Evolutionary conservation across 2,113 vertebrate genomes (phyloP).

Genomic region (Thinocorus orbignyianus): DNA sequence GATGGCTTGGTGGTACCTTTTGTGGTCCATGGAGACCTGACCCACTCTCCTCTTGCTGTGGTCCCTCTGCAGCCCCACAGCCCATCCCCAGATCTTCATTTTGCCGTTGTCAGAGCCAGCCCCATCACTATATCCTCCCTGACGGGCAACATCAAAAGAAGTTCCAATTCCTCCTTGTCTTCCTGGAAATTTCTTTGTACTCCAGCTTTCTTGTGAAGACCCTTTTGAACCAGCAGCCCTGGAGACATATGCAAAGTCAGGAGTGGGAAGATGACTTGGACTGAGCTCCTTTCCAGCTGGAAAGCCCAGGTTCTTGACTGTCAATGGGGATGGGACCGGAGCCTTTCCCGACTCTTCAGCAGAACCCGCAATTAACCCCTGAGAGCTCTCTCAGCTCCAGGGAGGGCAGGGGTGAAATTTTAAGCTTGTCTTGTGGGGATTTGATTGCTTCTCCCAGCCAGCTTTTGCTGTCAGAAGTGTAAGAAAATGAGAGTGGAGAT

Average conservation of each 20-base stretch:
- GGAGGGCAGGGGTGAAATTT: background rate
- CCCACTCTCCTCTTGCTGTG: background rate
- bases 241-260: background rate
- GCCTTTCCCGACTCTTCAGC: background rate
- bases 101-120: background rate
- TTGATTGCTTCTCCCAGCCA: background rate
- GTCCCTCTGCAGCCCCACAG: background rate
- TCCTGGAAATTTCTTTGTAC: background rate
- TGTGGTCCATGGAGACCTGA: accelerated
- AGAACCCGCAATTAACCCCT: background rate
- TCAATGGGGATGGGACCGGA: background rate
- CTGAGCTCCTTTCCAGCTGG: background rate
- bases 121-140: accelerated
- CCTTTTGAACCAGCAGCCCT: background rate
- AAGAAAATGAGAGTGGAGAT: background rate
- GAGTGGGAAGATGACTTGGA: background rate
- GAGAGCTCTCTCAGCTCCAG: background rate
- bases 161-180: background rate
- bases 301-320: background rate
- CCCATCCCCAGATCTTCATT: background rate
- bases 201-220: background rate
- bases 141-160: no score
- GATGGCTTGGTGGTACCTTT: background rate
- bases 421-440: background rate
- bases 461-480: background rate